These are phyloP conservation scores for Ophion obscuratus DNA, from an alignment of 2,888 invertebrate species.

Conservation along the genomic window DNA sequence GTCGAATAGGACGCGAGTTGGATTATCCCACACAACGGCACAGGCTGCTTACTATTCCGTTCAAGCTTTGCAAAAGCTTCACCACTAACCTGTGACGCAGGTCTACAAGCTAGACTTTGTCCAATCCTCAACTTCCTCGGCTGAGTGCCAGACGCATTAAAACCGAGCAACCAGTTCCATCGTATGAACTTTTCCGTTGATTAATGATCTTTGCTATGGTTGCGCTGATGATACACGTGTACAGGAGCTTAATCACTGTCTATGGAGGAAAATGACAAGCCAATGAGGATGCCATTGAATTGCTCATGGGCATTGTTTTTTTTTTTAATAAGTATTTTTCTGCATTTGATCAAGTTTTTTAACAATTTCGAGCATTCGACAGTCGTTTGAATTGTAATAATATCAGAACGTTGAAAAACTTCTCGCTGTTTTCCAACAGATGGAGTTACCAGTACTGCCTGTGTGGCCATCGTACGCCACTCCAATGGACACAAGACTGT, in stretches of 20 bases:
- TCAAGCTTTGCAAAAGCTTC: conserved; percentile 37
- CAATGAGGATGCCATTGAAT: too few relatives aligned
- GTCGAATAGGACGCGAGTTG: conserved; percentile 36
- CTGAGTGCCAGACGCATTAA: not conserved
- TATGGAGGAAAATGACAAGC: too few relatives aligned
- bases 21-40: conserved; percentile 48
- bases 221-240: not conserved
- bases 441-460: too few relatives aligned
- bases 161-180: not conserved
- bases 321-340: too few relatives aligned
- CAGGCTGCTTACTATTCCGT: conserved; percentile 21
- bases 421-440: too few relatives aligned
- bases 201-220: not conserved
- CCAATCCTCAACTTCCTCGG: conserved; percentile 15
- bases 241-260: not conserved
- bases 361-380: too few relatives aligned
- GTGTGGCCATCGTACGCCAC: too few relatives aligned
- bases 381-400: too few relatives aligned
- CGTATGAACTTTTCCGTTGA: not conserved
- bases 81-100: not conserved
- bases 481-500: too few relatives aligned
- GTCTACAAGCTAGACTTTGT: not conserved
- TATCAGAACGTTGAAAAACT: too few relatives aligned
- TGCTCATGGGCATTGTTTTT: too few relatives aligned
- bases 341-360: too few relatives aligned